Evolutionary conservation across 2,888 invertebrate species (phyloP), one percentile per base, ranked within the genome.

Genomic region (Eristalis tenax): DNA sequence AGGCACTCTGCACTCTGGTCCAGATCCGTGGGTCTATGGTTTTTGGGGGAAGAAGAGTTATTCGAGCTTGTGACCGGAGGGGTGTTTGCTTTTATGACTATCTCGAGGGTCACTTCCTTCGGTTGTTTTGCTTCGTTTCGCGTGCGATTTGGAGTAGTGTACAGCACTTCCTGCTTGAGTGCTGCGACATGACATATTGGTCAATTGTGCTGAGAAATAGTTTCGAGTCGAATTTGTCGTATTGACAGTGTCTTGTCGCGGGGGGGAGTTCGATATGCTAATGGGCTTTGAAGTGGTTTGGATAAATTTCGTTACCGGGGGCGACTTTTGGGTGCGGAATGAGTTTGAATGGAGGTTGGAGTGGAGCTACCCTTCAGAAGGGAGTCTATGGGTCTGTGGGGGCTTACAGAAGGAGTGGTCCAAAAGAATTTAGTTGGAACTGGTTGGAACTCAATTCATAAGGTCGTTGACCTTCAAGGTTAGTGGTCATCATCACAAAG

Each of bases 51-150:
- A 71, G 79, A 83, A 66, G 73, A 78, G 75, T 73, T 77, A 18
- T 65, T 81, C 68, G 65, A 13, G 68, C 64, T 69, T 74, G 40
- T 73, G 50, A 40, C 65, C 76, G 35, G 50, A 76, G 79, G 87
- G 83, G 71, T 87, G 83, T 83, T 74, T 83, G 74, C 61, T 59
- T 79, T 68, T 73, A 71, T 80, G 63, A 76, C 68, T 83, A 66
- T 80, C 78, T 79, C 75, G 83, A 87, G 87, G 83, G 83, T 87
- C 87, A 87, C 73, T 87, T 87, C 83, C 87, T 83, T 76, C 86
- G 75, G 83, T 78, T 78, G 38, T 2, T n/a, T 23, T 22, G 40
- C 8, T 18, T 22, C 18, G 83, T 71, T 83, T 76, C 71, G 83
- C 79, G 71, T 83, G 83, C 83, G 70, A 78, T 83, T 85, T 68